Evolutionary conservation across 2,797 vertebrate genomes (phyloP).

Genomic region (Tachyglossus aculeatus): DNA sequence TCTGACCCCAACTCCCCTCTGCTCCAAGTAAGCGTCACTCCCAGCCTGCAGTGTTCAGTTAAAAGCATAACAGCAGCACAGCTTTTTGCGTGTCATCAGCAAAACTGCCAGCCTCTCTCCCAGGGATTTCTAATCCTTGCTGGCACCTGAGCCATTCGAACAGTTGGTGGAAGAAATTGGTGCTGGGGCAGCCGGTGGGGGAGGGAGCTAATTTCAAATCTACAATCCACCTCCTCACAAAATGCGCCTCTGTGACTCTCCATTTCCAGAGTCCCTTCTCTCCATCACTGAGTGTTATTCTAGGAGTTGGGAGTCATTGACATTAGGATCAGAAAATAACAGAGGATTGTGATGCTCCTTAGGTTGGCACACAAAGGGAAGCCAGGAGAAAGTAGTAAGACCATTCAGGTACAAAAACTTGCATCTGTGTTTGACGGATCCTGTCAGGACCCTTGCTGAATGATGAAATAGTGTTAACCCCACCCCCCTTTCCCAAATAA

Average conservation of each 20-base stretch:
- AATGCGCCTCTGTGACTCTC: neutral
- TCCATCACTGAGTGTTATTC: no score
- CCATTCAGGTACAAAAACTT: no score
- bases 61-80: conserved; percentile 59
- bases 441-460: no score
- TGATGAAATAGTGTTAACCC: no score
- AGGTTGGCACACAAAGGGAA: no score
- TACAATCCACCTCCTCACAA: conserved; percentile 46
- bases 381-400: no score
- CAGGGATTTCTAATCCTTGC: conserved; percentile 65
- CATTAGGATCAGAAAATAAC: no score
- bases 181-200: conserved; percentile 50
- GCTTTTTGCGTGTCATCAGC: conserved; percentile 65
- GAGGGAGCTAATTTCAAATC: conserved; percentile 65
- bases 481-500: no score
- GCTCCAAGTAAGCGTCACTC: conserved; percentile 48
- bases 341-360: no score
- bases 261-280: no score
- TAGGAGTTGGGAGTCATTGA: no score
- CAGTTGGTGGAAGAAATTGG: conserved; percentile 63
- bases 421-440: no score
- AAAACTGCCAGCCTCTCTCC: conserved; percentile 72
- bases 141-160: conserved; percentile 70
- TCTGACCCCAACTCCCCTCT: conserved; percentile 17
- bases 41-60: conserved; percentile 39